Evolutionary conservation across 2,888 invertebrate genomes (phyloP).

Genomic region (Bellardia pandia): DNA sequence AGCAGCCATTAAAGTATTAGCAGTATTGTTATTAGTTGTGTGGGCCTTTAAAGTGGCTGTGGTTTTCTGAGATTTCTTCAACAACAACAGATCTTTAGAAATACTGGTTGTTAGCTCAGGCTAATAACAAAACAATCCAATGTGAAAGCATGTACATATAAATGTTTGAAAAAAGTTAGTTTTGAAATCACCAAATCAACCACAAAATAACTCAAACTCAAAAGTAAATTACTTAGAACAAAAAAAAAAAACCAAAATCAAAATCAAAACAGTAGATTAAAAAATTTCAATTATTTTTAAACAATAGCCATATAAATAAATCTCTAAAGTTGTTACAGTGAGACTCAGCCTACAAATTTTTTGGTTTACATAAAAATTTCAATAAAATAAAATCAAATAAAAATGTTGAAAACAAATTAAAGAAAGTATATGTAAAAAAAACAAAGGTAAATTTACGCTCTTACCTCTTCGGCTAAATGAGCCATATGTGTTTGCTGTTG

Average conservation of each 20-base stretch:
- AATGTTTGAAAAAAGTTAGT: slow-evolving; percentile 53
- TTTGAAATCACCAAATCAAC: not conserved
- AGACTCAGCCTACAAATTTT: slow-evolving; percentile 16
- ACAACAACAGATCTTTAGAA: slow-evolving; percentile 32
- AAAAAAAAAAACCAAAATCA: slow-evolving; percentile 10
- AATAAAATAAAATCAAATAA: slow-evolving; percentile 29
- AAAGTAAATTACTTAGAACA: slow-evolving; percentile 4
- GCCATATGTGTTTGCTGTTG: slow-evolving; percentile 39
- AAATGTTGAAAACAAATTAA: slow-evolving; percentile 14
- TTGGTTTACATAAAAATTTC: slow-evolving; percentile 29
- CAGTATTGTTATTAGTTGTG: not conserved
- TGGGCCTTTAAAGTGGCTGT: slow-evolving; percentile 21
- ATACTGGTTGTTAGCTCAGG: slow-evolving; percentile 28
- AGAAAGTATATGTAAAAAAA: not conserved
- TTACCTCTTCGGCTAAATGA: slow-evolving; percentile 51
- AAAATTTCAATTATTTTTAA: slow-evolving; percentile 4
- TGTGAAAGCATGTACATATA: slow-evolving; percentile 36
- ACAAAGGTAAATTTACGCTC: not conserved
- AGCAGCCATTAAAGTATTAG: slow-evolving; percentile 22
- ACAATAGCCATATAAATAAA: slow-evolving; percentile 48
- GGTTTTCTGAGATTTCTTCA: slow-evolving; percentile 29
- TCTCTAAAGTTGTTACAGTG: slow-evolving; percentile 1
- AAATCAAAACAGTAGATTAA: not conserved
- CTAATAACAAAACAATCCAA: slow-evolving; percentile 46
- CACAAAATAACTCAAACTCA: slow-evolving; percentile 6